Base-by-base conservation (phyloP, 2,113 vertebrate species). In the Limanda limanda region DNA sequence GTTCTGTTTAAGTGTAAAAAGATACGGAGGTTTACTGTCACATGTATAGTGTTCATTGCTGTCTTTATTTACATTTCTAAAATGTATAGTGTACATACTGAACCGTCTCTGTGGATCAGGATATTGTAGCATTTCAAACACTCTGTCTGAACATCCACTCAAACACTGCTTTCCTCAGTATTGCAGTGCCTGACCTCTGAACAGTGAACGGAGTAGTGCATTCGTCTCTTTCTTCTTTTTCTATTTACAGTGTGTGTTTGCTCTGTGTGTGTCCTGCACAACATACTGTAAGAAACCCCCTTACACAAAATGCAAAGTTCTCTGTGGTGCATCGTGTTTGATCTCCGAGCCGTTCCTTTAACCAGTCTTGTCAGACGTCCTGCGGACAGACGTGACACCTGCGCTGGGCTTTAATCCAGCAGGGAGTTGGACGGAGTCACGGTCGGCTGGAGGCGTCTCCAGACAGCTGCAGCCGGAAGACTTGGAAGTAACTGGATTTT, bases 161-260 rank as follows among this genome's bases (percentile, higher is more conserved):
- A 94, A 94, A 95, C 95, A 97, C 96, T 97, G 95, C 94, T 96
- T 93, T 97, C 96, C 95, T 96, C 94, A 95, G 95, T 96, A 95
- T 98, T 96, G 96, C 96, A 97, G 97, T 98, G 96, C 96, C 96
- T 98, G 95, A 95, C 95, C 96, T 77, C 66, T 71, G 93, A 96
- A 81, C 45, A 56, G 94, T 95, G 94, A 95, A 92, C 95, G 94
- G 95, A 94, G 94, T 94, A 95, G 93, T 92, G 23, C 21, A 13
- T 94, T 91, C 17, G 25, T 65, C 3, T 64, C 94, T 48, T 51
- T 94, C 40, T 21, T 24, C 48, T 95, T 76, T 75, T 93, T 94
- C 92, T 94, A 94, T 94, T 95, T 68, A 82, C 74, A 27, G 31
- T 85, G 73, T 75, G 66, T 63, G 74, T 67, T 0, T 31, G 65